Evolutionary conservation across 53 echinoderm and acorn worm species (phyloP), one percentile per base, ranked within the genome.

Genomic region (Echinometra lucunter): DNA sequence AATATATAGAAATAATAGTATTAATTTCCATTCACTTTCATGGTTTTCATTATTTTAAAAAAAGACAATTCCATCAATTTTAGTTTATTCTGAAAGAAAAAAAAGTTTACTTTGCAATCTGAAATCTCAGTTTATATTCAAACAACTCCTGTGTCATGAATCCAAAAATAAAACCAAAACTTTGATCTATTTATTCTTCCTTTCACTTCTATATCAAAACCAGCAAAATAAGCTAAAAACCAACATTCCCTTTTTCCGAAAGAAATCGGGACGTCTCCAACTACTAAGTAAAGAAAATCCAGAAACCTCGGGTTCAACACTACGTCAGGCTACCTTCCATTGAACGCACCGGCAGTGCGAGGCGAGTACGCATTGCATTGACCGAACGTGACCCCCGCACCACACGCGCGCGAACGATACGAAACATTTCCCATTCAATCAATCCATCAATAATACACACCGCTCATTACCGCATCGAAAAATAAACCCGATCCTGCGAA

Each of bases 391-490:
- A 80, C 80, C 92, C 47, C 45, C 69, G 30, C 40, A 42, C 81
- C 49, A 45, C 80, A 92, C 37, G 44, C 92, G 80, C 92, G 44
- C 72, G 56, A 27, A 53, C 92, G 57, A 78, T 57, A 56, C 92
- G 92, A 74, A 74, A 75, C 78, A 56, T 78, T 75, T 92, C 53
- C 30, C 92, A 92, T 74, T 74, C 92, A 78, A 78, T 92, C 92
- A 74, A 92, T 78, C 78, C 80, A 56, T 92, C 92, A 92, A 92
- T 92, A 92, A 92, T 92, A 78, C 49, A 72, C 92, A 72, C 45
- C 92, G 78, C 92, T 92, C 78, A 92, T 92, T 92, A 92, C 57
- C 92, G 92, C 92, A 78, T 80, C 92, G 92, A 92, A 92, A 49
- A 92, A 74, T 35, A 67, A 91, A 45, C 91, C 91, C 91, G 91